phyloP scores from a whole-genome alignment of 2,797 vertebrate genomes.

The Sebastes trivittatus region DNA sequence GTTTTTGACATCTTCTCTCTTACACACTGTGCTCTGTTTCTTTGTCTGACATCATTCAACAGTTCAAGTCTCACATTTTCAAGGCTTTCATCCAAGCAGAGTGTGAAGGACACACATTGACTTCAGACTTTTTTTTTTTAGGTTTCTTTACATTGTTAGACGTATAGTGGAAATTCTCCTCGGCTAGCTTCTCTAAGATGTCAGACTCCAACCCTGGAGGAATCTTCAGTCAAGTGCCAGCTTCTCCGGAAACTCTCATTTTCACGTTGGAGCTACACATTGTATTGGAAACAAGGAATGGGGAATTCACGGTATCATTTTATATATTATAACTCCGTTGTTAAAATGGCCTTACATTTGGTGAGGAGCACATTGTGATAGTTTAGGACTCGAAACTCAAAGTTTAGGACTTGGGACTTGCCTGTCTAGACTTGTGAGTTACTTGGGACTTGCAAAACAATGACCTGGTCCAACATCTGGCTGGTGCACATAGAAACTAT shows the following conservation, averaged over 20 bases:
- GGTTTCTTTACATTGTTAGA: neutral
- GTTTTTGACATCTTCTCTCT: conserved; percentile 12
- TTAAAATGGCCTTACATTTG: too few species aligned
- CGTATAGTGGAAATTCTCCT: neutral
- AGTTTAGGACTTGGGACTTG: too few species aligned
- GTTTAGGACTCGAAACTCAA: too few species aligned
- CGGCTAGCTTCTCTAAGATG: neutral
- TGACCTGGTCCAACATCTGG: too few species aligned
- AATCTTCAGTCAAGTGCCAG: neutral
- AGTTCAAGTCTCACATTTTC: neutral
- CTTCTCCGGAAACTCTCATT: neutral
- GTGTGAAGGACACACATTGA: conserved; percentile 14
- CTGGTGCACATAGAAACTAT: too few species aligned
- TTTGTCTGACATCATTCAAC: conserved; percentile 11
- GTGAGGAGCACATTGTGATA: too few species aligned
- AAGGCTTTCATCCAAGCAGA: conserved; percentile 1
- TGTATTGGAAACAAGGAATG: neutral
- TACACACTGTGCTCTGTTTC: neutral
- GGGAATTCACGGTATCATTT: neutral
- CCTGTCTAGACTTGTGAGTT: too few species aligned
- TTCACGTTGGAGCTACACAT: neutral
- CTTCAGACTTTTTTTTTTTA: conserved; percentile 1
- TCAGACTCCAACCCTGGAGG: neutral
- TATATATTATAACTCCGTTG: too few species aligned
- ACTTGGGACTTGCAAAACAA: too few species aligned